Evolutionary conservation across 2,113 vertebrate genomes (phyloP), one percentile per base, ranked within the genome.

Genomic region (Gobio gobio): DNA sequence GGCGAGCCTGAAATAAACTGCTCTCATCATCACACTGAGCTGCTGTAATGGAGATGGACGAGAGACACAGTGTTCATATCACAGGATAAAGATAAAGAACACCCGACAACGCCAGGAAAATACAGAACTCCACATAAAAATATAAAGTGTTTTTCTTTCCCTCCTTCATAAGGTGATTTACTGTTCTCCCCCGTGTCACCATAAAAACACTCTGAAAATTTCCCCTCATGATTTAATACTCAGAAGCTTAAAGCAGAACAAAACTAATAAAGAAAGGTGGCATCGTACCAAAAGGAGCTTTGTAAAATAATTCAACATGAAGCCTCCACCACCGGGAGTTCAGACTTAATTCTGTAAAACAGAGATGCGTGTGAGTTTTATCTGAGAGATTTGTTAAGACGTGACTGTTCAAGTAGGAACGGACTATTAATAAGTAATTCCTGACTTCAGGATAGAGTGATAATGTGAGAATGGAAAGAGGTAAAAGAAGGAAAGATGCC

Each of bases 161-260:
- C 82, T 54, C 40, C 70, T 75, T 10, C 10, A 29, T 24, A 22
- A 51, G 18, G 47, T 75, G 20, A 80, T 80, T 75, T 83, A 72
- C 45, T 20, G 33, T 75, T 26, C 9, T 3, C 20, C 73, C 51
- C 58, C 43, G n/a, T 75, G 63, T 36, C 56, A 12, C 33, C 16
- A 54, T 45, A 49, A 36, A 78, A 66, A 75, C 36, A 10, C 75
- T 70, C 26, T 45, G 20, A 36, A 64, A 78, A 78, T 45, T 24
- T 83, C n/a, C 36, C 59, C 36, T 40, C 66, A 22, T 76, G 47
- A 86, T 54, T 68, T 36, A 40, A 85, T 54, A 63, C 47, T 29
- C 29, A 8, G 49, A 54, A 68, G 49, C 74, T 85, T 75, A 76
- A 40, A 70, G 80, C 61, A 54, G 45, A 29, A 54, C 10, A 61